A percentile compares a stretch with the other conserved stretches of the same genome.
Conservation (phyloP, 2,113 vertebrate genomes). For the human region DNA sequence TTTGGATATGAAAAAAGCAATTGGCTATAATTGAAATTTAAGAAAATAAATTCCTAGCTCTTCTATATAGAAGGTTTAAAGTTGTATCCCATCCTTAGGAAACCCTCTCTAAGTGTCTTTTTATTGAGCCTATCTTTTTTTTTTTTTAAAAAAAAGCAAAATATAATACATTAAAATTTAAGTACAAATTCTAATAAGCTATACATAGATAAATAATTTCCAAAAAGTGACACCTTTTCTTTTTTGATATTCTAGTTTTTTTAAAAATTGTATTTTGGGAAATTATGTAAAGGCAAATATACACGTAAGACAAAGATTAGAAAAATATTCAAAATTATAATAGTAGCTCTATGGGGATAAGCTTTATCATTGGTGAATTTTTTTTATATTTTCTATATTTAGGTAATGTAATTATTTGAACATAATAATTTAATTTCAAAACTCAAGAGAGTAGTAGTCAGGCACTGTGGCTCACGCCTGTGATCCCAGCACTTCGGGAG, state of each 20-base stretch:
- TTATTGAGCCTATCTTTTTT: not conserved
- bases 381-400: not conserved
- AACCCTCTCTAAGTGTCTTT: not conserved
- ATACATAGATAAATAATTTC: not conserved
- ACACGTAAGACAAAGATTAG: not conserved
- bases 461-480: too few species aligned
- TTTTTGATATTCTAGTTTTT: not conserved
- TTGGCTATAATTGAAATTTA: slow-evolving; percentile 6
- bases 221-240: not conserved
- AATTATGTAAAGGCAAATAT: not conserved
- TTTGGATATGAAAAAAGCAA: slow-evolving; percentile 12
- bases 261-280: not conserved
- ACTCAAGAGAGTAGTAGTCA: not conserved
- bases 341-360: not conserved
- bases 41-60: not conserved
- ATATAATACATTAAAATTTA: not conserved
- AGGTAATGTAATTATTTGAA: slow-evolving; percentile 24
- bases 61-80: slow-evolving; percentile 29
- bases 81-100: not conserved
- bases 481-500: too few species aligned
- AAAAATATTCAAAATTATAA: slow-evolving; percentile 31
- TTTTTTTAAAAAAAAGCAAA: not conserved
- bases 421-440: slow-evolving; percentile 11
- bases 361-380: not conserved
- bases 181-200: not conserved